Evolutionary conservation across 2,113 vertebrate species (phyloP).

Genomic region (Bolborhynchus lineola): DNA sequence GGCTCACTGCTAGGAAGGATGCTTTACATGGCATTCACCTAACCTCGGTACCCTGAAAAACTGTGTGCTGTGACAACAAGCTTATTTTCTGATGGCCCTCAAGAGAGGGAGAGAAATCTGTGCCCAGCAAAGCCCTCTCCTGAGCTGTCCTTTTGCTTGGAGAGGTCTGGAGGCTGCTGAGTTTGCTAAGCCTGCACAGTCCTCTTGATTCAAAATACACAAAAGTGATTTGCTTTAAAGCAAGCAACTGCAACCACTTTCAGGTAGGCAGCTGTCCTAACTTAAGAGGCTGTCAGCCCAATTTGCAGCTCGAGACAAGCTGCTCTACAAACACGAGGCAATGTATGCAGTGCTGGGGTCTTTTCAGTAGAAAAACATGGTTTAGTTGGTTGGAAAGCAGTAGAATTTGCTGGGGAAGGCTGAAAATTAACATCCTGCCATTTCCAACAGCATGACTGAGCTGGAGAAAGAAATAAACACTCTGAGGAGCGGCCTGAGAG

Average conservation of each 20-base stretch:
- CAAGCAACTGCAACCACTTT: neutral
- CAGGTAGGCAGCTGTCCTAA: neutral
- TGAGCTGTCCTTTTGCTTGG: neutral
- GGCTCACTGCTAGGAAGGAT: neutral
- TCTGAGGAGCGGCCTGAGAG: slow-evolving; percentile 90
- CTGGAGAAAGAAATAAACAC: slow-evolving; percentile 95
- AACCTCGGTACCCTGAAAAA: neutral
- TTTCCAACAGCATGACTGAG: slow-evolving; percentile 91
- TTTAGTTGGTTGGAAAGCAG: neutral
- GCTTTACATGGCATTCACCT: neutral
- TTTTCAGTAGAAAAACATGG: neutral
- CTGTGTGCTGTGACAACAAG: neutral
- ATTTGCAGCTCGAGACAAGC: accelerated
- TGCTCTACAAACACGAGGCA: neutral
- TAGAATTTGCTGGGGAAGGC: neutral
- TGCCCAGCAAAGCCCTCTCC: neutral
- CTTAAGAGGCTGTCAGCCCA: neutral
- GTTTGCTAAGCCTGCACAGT: neutral
- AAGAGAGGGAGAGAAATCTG: neutral
- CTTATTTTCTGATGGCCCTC: neutral
- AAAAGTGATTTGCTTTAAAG: neutral
- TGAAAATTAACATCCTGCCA: slow-evolving; percentile 50
- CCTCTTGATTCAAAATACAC: neutral
- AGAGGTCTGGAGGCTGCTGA: neutral
- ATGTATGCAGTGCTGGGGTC: neutral